These are phyloP conservation scores for Petrosia ficiformis DNA, from an alignment of 37 sponge, comb jelly and placozoan species.

Conservation along the genomic window DNA sequence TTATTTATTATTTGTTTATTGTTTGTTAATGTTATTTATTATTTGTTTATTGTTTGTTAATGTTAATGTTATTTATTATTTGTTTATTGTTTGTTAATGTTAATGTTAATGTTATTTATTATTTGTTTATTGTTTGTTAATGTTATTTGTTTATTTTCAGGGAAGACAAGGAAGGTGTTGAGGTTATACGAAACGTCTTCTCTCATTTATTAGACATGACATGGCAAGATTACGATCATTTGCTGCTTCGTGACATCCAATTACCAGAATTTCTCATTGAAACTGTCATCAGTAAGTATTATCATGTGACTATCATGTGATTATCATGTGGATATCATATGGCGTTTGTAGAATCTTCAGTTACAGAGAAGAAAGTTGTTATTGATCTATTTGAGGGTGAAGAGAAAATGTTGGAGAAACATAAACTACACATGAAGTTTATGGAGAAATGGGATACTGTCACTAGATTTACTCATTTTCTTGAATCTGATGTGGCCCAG, in stretches of 20 bases:
- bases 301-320: not conserved
- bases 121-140: too few species aligned
- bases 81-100: too few species aligned
- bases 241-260: slow-evolving; percentile 58
- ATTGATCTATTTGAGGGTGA: slow-evolving; percentile 56
- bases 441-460: not conserved
- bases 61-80: too few species aligned
- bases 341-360: not conserved
- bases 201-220: slow-evolving; percentile 67
- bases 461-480: not conserved
- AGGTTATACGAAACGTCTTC: slow-evolving; percentile 13
- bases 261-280: slow-evolving; percentile 63
- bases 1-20: too few species aligned
- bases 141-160: too few species aligned
- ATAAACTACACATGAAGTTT: slow-evolving; percentile 44
- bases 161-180: not conserved
- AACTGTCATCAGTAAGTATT: slow-evolving; percentile 52
- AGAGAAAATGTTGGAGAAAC: slow-evolving; percentile 62
- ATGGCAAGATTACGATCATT: slow-evolving; percentile 85
- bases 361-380: slow-evolving; percentile 3
- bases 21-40: too few species aligned
- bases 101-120: too few species aligned
- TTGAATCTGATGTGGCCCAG: not conserved
- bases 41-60: too few species aligned
- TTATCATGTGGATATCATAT: too few species aligned